Evolutionary conservation across 1,140 invertebrate genomes (phyloP).

Genomic region (Penaeus japonicus): DNA sequence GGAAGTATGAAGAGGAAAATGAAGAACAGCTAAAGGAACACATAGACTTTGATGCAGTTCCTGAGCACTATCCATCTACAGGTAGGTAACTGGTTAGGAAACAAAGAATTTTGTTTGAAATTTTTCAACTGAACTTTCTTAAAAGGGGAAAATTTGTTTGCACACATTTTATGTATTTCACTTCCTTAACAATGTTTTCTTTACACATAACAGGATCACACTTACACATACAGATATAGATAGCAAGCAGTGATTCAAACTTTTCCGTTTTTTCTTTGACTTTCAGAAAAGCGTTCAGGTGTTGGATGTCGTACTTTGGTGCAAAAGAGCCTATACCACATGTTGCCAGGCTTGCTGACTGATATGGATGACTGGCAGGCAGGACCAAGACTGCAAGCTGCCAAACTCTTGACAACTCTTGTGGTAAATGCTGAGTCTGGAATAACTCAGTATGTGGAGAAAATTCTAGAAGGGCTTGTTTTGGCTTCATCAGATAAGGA

Average conservation of each 20-base stretch:
- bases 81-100: background rate
- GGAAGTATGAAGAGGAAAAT: constrained; percentile 32
- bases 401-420: constrained; percentile 25
- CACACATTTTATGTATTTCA: too few species aligned
- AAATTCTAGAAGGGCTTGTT: constrained; percentile 1
- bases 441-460: constrained; percentile 49
- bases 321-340: constrained; percentile 4
- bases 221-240: too few species aligned
- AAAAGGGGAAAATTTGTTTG: too few species aligned
- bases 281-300: constrained; percentile 19
- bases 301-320: constrained; percentile 44
- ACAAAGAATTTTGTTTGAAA: too few species aligned
- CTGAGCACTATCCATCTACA: constrained; percentile 23
- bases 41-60: constrained; percentile 24
- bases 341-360: constrained; percentile 30
- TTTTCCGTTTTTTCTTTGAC: background rate
- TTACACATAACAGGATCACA: too few species aligned
- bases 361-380: constrained; percentile 47
- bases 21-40: constrained; percentile 28
- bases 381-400: constrained; percentile 39
- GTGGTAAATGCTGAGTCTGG: constrained; percentile 35
- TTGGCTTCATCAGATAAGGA: constrained; percentile 32
- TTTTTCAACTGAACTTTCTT: background rate
- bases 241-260: too few species aligned
- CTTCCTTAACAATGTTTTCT: too few species aligned